Conservation (phyloP, 2,888 invertebrate species). For the Nomada goodeniana region DNA sequence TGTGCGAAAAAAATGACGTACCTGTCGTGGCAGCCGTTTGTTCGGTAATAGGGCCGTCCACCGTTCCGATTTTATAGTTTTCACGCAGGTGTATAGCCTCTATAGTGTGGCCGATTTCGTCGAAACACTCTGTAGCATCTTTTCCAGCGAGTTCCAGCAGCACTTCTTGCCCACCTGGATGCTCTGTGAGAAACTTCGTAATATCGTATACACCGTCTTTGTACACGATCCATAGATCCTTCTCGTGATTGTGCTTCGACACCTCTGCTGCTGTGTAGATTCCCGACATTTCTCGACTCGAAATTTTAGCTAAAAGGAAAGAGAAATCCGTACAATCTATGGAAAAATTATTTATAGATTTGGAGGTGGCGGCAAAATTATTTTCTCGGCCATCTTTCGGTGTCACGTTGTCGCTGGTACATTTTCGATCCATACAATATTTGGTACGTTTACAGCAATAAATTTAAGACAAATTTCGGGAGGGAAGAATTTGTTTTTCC, state of each 20-base stretch:
- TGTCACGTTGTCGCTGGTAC: background rate
- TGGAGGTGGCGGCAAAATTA: background rate
- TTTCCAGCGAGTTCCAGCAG: slow-evolving; percentile 86
- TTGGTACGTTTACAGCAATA: too few relatives aligned
- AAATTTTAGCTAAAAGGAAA: background rate
- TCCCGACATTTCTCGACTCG: slow-evolving; percentile 60
- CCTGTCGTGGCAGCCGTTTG: background rate
- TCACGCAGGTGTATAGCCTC: slow-evolving; percentile 88
- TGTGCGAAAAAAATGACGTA: background rate
- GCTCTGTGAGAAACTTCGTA: slow-evolving; percentile 86
- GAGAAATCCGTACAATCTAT: background rate
- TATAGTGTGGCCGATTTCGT: slow-evolving; percentile 89
- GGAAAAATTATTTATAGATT: too few relatives aligned
- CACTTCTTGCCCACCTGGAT: slow-evolving; percentile 88
- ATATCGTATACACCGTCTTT: slow-evolving; percentile 87
- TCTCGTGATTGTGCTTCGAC: slow-evolving; percentile 83
- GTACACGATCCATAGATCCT: slow-evolving; percentile 86
- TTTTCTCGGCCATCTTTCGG: slow-evolving; percentile 15
- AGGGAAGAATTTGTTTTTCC: background rate
- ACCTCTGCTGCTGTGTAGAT: slow-evolving; percentile 84
- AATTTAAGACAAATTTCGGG: background rate
- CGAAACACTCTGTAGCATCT: slow-evolving; percentile 88
- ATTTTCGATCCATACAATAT: background rate
- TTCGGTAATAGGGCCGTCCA: background rate
- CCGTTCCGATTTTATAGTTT: slow-evolving; percentile 86